phyloP scores from a whole-genome alignment of 2,113 vertebrate species.

The Bos taurus region DNA sequence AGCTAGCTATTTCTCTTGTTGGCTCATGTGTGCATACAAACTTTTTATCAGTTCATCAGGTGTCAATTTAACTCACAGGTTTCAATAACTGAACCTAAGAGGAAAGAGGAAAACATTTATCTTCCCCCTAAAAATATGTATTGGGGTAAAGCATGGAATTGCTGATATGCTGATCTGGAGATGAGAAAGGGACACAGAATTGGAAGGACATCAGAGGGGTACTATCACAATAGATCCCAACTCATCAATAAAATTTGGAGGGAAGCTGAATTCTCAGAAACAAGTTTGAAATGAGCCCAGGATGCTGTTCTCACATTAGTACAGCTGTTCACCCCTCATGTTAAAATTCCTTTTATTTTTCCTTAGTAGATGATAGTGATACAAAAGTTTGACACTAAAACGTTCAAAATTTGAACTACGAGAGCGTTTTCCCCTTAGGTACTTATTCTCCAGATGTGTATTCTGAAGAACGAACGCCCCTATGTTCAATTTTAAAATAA shows the following conservation, averaged over 20 bases:
- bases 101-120: not conserved
- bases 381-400: slow-evolving; percentile 36
- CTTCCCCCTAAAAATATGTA: not conserved
- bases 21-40: not conserved
- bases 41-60: not conserved
- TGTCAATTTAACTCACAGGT: not conserved
- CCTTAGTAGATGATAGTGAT: slow-evolving; percentile 19
- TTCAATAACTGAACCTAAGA: not conserved
- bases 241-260: not conserved
- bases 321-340: not conserved
- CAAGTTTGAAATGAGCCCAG: not conserved
- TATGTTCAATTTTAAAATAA: slow-evolving; percentile 46
- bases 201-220: not conserved
- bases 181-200: not conserved
- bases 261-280: not conserved
- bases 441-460: slow-evolving; percentile 59
- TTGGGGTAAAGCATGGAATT: not conserved
- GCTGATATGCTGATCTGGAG: not conserved
- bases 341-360: slow-evolving; percentile 22
- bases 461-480: slow-evolving; percentile 12
- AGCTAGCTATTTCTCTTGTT: not conserved
- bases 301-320: not conserved
- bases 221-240: not conserved
- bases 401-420: slow-evolving; percentile 36
- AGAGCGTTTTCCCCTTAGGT: not conserved